Evolutionary conservation across 2,797 vertebrate genomes (phyloP).

Genomic region (Gadopsis marmoratus): DNA sequence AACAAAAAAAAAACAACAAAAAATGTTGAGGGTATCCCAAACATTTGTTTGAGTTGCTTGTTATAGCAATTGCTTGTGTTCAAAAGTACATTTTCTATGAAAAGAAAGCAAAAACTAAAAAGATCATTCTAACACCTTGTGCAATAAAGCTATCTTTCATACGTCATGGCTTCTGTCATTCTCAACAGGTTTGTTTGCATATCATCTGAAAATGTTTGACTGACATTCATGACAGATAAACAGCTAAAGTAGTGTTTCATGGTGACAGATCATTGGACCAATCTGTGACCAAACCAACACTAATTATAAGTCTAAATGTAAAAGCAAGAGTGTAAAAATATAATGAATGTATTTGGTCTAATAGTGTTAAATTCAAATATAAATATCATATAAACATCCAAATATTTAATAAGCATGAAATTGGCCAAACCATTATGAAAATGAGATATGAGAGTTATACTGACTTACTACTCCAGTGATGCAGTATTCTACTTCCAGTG

Average conservation of each 20-base stretch:
- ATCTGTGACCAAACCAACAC: background rate
- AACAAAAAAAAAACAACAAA: slow-evolving; percentile 80
- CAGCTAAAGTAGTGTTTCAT: background rate
- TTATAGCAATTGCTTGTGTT: slow-evolving; percentile 99
- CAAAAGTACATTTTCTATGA: slow-evolving; percentile 96
- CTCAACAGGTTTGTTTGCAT: slow-evolving; percentile 51
- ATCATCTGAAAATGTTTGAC: slow-evolving; percentile 6
- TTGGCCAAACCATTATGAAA: background rate
- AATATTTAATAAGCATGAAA: background rate
- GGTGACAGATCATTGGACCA: background rate
- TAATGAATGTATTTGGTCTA: background rate
- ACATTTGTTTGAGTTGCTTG: slow-evolving; percentile 93
- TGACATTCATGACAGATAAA: background rate
- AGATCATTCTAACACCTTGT: slow-evolving; percentile 96
- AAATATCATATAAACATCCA: background rate
- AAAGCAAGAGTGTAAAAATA: no score
- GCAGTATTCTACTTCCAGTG: background rate
- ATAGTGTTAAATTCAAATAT: background rate
- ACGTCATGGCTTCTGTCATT: slow-evolving; percentile 80
- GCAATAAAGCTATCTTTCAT: slow-evolving; percentile 99
- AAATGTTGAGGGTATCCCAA: slow-evolving; percentile 86
- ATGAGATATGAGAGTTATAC: background rate
- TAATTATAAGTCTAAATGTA: background rate
- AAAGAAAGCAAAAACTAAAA: slow-evolving; percentile 92
- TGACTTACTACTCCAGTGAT: background rate